phyloP scores from a whole-genome alignment of 2,113 vertebrate genomes.

The Rhinopomastus cyanomelas region DNA sequence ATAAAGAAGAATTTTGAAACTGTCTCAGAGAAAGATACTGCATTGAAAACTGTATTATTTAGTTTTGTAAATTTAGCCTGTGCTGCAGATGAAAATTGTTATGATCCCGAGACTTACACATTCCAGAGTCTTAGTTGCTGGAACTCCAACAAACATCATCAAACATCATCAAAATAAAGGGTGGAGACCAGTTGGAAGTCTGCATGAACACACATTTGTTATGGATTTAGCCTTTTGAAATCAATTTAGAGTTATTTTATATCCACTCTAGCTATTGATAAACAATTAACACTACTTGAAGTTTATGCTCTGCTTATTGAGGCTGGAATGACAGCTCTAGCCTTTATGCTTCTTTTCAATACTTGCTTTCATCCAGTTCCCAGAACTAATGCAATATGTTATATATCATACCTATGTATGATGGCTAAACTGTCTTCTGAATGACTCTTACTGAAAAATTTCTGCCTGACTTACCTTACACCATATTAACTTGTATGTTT shows the following conservation, averaged over 20 bases:
- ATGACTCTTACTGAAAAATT: not conserved
- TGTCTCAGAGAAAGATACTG: not conserved
- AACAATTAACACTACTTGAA: not conserved
- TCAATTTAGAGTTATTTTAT: not conserved
- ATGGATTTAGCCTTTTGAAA: not conserved
- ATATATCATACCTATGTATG: not conserved
- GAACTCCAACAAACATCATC: not conserved
- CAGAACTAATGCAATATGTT: not conserved
- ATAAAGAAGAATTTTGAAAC: not conserved
- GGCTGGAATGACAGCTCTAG: not conserved
- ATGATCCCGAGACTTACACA: not conserved
- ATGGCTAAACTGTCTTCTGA: not conserved
- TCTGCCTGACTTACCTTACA: not conserved
- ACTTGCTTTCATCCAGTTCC: not conserved
- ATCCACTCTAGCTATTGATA: not conserved
- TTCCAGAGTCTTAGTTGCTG: not conserved
- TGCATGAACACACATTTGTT: not conserved
- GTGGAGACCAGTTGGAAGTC: rapidly evolving
- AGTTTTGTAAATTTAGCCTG: not conserved
- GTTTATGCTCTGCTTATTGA: not conserved
- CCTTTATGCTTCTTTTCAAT: not conserved
- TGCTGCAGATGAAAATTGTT: not conserved
- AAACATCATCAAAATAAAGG: not conserved
- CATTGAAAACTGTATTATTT: not conserved
- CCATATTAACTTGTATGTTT: not conserved